A percentile compares a stretch with the other conserved stretches of the same genome.
phyloP scores from a whole-genome alignment of 2,113 vertebrate genomes.

The Neolamprologus caudopunctatus region DNA sequence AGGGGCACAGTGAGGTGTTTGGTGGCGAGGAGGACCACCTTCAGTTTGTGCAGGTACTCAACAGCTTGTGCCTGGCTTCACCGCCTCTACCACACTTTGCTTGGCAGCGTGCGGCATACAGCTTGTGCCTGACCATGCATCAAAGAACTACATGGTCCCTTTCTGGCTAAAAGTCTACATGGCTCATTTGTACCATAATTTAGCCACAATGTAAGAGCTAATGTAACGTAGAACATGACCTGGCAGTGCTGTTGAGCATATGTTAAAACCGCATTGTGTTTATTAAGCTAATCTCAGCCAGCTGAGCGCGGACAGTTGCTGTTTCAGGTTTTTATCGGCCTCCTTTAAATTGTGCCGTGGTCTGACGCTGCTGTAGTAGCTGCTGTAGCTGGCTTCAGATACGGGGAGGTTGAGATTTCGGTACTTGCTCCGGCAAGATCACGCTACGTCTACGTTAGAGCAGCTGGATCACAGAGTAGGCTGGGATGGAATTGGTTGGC shows the following conservation, averaged over 20 bases:
- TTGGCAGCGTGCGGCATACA: constrained; percentile 12
- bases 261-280: neutral
- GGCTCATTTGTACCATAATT: neutral
- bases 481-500: neutral
- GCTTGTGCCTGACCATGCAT: constrained; percentile 1
- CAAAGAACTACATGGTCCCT: neutral
- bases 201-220: neutral
- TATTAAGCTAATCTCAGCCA: neutral
- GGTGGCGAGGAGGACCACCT: constrained; percentile 97
- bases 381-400: neutral
- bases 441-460: neutral
- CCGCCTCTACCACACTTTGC: neutral
- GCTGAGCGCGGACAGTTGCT: neutral
- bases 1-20: constrained; percentile 97
- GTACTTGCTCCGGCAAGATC: neutral
- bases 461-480: neutral
- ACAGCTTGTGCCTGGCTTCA: constrained; percentile 51
- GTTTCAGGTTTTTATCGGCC: neutral
- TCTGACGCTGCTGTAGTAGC: neutral
- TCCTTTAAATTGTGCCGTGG: neutral
- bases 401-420: neutral
- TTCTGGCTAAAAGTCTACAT: neutral
- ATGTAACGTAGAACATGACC: neutral
- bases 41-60: constrained; percentile 99
- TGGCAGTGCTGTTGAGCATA: constrained; percentile 7